These are phyloP conservation scores for Poecilia latipinna DNA, from an alignment of 2,113 vertebrate genomes.

Conservation along the genomic window DNA sequence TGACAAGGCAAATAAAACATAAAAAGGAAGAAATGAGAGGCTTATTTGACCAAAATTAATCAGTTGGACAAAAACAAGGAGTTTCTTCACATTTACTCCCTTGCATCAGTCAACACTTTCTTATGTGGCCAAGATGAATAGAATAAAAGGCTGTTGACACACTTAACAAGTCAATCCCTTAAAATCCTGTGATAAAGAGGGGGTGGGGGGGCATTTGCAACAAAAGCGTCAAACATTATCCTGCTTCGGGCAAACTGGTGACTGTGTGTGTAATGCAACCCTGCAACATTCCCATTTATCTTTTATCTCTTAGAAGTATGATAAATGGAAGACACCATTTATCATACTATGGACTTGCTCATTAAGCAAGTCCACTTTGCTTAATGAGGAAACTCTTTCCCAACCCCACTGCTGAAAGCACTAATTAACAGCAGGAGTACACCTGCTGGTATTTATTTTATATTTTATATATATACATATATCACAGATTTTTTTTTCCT, in stretches of 20 bases:
- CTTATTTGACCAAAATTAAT: not conserved
- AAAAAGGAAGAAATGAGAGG: constrained; percentile 5
- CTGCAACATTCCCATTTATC: constrained; percentile 21
- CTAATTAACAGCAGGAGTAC: not conserved
- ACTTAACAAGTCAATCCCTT: constrained; percentile 6
- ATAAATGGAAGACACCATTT: not conserved
- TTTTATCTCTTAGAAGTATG: not conserved
- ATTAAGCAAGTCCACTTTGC: not conserved
- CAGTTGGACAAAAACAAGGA: constrained; percentile 11
- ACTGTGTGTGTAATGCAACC: constrained; percentile 14
- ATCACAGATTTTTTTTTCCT: too few species aligned
- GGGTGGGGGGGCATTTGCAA: constrained; percentile 7
- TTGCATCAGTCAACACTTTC: constrained; percentile 4
- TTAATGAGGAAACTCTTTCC: constrained; percentile 45
- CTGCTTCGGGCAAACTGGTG: constrained; percentile 60
- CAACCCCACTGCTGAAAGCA: constrained; percentile 19
- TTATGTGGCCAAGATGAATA: not conserved
- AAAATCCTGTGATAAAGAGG: constrained; percentile 30
- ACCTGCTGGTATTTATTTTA: too few species aligned
- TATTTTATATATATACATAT: too few species aligned
- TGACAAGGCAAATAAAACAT: constrained; percentile 7
- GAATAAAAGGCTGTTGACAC: constrained; percentile 1
- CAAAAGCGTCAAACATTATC: constrained; percentile 46
- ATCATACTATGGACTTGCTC: too few species aligned
- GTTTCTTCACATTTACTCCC: constrained; percentile 11